Evolutionary conservation across 2,797 vertebrate genomes (phyloP).

Genomic region (Lepus oiostolus): DNA sequence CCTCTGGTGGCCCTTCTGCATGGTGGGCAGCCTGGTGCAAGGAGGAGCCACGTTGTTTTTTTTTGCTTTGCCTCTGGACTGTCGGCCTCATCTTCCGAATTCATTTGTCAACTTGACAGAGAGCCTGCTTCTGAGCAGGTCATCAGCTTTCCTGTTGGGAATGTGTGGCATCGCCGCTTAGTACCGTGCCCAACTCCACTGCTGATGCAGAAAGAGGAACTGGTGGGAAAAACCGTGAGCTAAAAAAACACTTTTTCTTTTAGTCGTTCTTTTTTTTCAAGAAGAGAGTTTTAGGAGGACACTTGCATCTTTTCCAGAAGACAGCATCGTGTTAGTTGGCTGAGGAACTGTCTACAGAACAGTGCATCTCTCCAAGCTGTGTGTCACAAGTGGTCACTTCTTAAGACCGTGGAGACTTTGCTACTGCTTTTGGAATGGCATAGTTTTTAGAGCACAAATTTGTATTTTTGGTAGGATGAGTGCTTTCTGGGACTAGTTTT

Average conservation of each 20-base stretch:
- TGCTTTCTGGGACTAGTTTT: slow-evolving; percentile 4
- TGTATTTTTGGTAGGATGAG: background rate
- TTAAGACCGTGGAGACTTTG: slow-evolving; percentile 30
- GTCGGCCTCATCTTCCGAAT: background rate
- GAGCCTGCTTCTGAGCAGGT: background rate
- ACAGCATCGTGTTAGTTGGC: slow-evolving; percentile 44
- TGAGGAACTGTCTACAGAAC: slow-evolving; percentile 49
- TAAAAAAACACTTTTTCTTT: slow-evolving; percentile 48
- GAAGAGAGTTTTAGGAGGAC: slow-evolving; percentile 27
- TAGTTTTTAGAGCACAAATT: slow-evolving; percentile 5
- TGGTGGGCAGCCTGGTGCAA: background rate
- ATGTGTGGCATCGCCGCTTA: background rate
- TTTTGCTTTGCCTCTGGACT: background rate
- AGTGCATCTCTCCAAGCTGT: slow-evolving; percentile 55
- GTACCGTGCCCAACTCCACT: background rate
- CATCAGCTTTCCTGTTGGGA: background rate
- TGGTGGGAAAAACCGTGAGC: background rate
- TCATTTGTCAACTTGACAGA: slow-evolving; percentile 58
- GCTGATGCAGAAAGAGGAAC: background rate
- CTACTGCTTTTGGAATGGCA: slow-evolving; percentile 49
- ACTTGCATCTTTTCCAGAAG: background rate
- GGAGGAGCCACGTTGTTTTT: rapidly evolving
- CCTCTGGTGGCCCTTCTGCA: background rate
- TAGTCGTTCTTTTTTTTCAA: slow-evolving; percentile 18
- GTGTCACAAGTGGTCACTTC: slow-evolving; percentile 71